Conservation (phyloP, 2,113 vertebrate genomes). For the Ochotona curzoniae region DNA sequence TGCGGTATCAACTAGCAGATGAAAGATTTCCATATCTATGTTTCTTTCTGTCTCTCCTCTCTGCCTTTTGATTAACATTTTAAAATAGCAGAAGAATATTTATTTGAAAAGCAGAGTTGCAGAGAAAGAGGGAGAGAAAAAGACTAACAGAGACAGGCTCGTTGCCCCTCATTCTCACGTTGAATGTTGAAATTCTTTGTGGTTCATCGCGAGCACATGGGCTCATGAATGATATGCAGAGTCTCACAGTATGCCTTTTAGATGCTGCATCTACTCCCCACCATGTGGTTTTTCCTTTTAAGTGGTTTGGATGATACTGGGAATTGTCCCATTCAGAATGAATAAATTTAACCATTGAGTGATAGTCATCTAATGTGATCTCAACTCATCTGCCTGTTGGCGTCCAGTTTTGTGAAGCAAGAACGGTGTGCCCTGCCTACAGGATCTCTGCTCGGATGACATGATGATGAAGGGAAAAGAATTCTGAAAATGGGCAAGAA, state of each 20-base stretch:
- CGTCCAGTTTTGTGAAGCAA: not conserved
- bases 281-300: not conserved
- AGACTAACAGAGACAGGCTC: no score
- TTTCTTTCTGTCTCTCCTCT: no score
- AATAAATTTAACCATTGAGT: not conserved
- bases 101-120: no score
- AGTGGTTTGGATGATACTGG: not conserved
- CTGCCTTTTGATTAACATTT: no score
- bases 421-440: not conserved
- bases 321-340: not conserved
- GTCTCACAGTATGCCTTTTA: fast-evolving
- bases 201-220: no score
- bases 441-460: not conserved
- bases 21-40: no score
- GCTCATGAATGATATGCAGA: no score
- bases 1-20: no score
- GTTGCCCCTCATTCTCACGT: not conserved
- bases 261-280: not conserved
- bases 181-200: not conserved
- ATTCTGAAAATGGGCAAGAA: not conserved
- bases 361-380: not conserved
- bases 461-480: not conserved
- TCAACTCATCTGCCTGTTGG: not conserved
- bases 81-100: no score
- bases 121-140: no score